Conservation (phyloP, 2,113 vertebrate species). For the Oxyruncus cristatus region DNA sequence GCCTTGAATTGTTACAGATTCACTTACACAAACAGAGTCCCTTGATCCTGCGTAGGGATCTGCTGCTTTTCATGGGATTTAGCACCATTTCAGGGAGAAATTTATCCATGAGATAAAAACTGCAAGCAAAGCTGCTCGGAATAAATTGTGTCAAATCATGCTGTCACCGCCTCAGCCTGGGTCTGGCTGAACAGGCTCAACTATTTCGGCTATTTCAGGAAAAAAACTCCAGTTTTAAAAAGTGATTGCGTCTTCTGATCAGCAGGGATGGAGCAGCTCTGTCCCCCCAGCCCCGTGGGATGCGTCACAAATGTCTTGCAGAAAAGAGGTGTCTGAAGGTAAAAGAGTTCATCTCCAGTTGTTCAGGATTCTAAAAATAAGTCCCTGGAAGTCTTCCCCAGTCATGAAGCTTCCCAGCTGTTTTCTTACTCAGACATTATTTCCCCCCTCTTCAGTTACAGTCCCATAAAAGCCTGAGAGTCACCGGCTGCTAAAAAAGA, state of each 20-base stretch:
- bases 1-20: not conserved
- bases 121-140: not conserved
- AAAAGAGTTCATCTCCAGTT: not conserved
- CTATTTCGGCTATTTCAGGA: not conserved
- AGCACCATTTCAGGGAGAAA: not conserved
- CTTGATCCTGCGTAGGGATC: not conserved
- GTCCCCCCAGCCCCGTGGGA: rapidly evolving
- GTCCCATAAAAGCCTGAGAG: not conserved
- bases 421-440: not conserved
- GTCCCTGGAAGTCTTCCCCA: not conserved
- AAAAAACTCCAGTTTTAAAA: rapidly evolving
- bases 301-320: rapidly evolving
- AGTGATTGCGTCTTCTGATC: too few relatives aligned
- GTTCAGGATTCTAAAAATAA: not conserved
- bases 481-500: not conserved
- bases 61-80: not conserved
- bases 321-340: not conserved
- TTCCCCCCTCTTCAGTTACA: not conserved
- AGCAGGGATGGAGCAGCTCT: not conserved
- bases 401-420: rapidly evolving
- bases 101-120: not conserved
- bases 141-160: not conserved
- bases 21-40: not conserved
- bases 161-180: rapidly evolving
- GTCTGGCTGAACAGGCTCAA: not conserved